Conservation (phyloP, 2,797 vertebrate species). For the Alca torda region DNA sequence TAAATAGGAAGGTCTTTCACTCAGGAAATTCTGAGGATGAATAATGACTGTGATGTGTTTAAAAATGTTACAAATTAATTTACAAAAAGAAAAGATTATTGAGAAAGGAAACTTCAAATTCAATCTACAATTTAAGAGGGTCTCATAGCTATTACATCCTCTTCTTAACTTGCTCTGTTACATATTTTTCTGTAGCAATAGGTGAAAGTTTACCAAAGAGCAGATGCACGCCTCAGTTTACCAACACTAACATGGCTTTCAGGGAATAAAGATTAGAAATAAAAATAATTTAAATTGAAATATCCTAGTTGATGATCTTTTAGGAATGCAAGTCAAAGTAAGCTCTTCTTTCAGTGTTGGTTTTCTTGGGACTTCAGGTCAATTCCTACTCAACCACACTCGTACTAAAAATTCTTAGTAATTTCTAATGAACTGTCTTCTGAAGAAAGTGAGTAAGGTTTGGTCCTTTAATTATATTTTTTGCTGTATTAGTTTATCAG, state of each 20-base stretch:
- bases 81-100: neutral
- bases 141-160: neutral
- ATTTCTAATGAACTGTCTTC: neutral
- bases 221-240: neutral
- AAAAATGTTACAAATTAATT: neutral
- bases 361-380: neutral
- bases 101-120: neutral
- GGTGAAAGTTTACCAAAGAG: neutral
- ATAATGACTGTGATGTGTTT: neutral
- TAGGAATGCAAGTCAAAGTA: neutral
- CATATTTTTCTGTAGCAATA: neutral
- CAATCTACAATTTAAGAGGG: neutral
- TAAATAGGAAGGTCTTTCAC: neutral
- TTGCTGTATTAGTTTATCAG: neutral
- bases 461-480: neutral
- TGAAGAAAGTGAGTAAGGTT: neutral
- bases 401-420: neutral
- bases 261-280: neutral
- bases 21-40: neutral
- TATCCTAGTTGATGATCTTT: neutral
- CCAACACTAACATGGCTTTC: neutral
- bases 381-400: neutral
- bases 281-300: neutral
- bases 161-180: neutral
- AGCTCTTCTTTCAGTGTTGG: neutral